Evolutionary conservation across 2,888 invertebrate genomes (phyloP), one percentile per base, ranked within the genome.

Genomic region (Cremastinae sp.): DNA sequence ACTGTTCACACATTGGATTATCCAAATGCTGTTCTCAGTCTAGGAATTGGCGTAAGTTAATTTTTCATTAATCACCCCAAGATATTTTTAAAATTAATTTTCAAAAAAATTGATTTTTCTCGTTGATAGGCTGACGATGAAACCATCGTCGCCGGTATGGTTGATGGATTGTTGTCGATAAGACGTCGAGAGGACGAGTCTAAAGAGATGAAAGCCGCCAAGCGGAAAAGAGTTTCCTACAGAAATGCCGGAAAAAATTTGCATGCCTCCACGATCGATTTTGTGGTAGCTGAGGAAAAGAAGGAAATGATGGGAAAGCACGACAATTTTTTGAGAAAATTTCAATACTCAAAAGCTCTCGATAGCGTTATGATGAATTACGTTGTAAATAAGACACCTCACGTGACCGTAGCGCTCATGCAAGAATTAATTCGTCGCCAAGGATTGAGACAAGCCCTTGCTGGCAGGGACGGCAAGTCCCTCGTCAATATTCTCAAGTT

Each of bases 101-200:
- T 49, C 49, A 14, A 9, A 49, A 8, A 2, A 49, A 16, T 10
- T n/a, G 0, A 20, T 28, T 18, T 28, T 1, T 1, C 4, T 53
- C 7, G 4, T 2, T 22, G 22, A 51, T 83, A 93, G 92, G 90
- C 91, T 36, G 91, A 93, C 86, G 97, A 98, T 91, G 95, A 96
- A 86, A 94, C 96, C 0, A 87, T 99, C 78, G 97, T 95, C 5
- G 96, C 95, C 22, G 99, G 98, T 20, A 96, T 98, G 94, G 94
- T 96, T 7, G 97, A 98, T 91, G 98, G 98, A 51, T 92, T 98
- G 51, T 93, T 99, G 79, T 97, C 97, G 7, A 94, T 98, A 74
- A 94, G 94, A 84, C 93, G 95, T 86, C 92, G 95, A 87, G 95
- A 95, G 84, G 92, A 93, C 76, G 91, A 92, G 53, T 81, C 85